Base-by-base conservation (phyloP, 2,797 vertebrate genomes). In the Furcifer pardalis region DNA sequence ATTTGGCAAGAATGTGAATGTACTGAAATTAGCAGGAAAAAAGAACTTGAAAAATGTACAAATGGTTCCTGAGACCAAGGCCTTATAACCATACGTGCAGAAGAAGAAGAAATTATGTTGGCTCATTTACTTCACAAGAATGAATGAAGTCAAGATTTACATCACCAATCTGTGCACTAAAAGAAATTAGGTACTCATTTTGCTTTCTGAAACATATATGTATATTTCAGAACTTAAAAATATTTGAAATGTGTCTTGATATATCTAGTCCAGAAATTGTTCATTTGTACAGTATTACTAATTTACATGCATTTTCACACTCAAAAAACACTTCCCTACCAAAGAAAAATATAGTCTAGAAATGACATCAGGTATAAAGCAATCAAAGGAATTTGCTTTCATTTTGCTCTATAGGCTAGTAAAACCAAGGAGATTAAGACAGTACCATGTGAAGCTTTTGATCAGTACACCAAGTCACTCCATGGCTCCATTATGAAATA, bases 401-500 rank as follows among this genome's bases (percentile, higher is more conserved):
- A 93, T 85, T 79, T 89, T 91, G 77, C 60, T 90, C 84, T 83
- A 40, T 83, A 81, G 68, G 73, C 89, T 88, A 89, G 79, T 89
- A 93, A 94, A 94, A 94, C 85, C 72, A 63, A 86, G 86, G 83
- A 94, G 93, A 96, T 95, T 95, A 95, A 89, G 90, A 81, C 79
- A 32, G 46, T 68, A 68, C 86, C 91, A 94, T 91, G 91, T 84
- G 37, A 94, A 87, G 75, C 74, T 86, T 88, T 59, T 77, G 91
- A 90, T 80, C 30, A 74, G 66, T 81, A 32, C 89, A 68, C 87
- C 91, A 52, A 74, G 89, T 93, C 91, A 93, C 92, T 90, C 91
- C 73, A 79, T 52, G 83, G 89, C 82, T 84, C 85, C 79, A 91
- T 93, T 93, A 91, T 91, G 91, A 93, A 92, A 69, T 88, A 63